phyloP scores from a whole-genome alignment of 2,113 vertebrate genomes.

The Nettapus auritus region DNA sequence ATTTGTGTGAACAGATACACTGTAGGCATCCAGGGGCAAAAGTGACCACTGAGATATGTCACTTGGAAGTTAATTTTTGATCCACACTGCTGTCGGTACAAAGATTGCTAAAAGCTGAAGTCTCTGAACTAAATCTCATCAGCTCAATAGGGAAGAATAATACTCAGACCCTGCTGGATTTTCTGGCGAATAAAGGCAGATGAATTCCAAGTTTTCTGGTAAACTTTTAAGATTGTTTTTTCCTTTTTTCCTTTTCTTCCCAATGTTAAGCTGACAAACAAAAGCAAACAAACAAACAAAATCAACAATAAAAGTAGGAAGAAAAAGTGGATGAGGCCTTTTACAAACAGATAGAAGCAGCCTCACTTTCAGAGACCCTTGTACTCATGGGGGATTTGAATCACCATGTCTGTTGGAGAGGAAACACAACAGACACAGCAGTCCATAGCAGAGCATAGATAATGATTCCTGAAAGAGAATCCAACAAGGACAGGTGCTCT shows the following conservation, averaged over 20 bases:
- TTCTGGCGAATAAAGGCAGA: not conserved
- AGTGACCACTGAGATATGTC: not conserved
- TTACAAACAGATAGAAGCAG: not conserved
- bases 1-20: not conserved
- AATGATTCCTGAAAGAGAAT: not conserved
- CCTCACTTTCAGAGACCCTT: not conserved
- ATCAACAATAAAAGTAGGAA: not conserved
- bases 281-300: too few species aligned
- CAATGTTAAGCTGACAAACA: not conserved
- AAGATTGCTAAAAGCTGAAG: not conserved
- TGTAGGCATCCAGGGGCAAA: not conserved
- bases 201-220: not conserved
- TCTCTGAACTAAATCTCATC: not conserved
- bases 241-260: too few species aligned
- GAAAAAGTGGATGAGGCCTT: not conserved
- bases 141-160: not conserved
- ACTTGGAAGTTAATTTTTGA: not conserved
- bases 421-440: not conserved
- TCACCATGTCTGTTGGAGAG: accelerated
- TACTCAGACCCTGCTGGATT: not conserved
- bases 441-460: not conserved
- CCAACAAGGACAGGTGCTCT: not conserved
- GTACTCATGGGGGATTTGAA: not conserved
- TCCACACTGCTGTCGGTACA: not conserved
- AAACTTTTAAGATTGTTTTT: not conserved